These are phyloP conservation scores for Tetanocera ferruginea DNA, from an alignment of 2,888 invertebrate species.

Conservation along the genomic window DNA sequence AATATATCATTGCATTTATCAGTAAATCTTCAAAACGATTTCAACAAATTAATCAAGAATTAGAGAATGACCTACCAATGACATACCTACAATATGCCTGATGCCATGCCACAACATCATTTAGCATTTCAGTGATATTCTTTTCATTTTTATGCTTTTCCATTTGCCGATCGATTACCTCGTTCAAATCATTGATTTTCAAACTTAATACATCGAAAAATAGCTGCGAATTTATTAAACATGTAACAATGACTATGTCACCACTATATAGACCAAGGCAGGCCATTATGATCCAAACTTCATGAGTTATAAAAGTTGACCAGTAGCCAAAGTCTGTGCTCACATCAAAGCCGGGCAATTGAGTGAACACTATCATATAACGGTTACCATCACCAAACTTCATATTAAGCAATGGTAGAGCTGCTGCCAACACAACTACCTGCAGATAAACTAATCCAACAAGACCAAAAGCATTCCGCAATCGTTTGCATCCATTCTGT, in stretches of 20 bases:
- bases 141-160: not conserved
- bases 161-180: not conserved
- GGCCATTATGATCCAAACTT: constrained; percentile 40
- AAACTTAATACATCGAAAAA: constrained; percentile 51
- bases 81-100: constrained; percentile 48
- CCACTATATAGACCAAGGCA: constrained; percentile 53
- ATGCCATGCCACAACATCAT: constrained; percentile 52
- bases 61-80: not conserved
- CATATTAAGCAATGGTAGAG: constrained; percentile 32
- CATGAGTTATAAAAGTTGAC: constrained; percentile 47
- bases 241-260: constrained; percentile 50
- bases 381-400: constrained; percentile 34
- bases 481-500: constrained; percentile 25
- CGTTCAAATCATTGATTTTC: constrained; percentile 51
- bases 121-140: constrained; percentile 15
- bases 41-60: not conserved
- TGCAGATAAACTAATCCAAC: constrained; percentile 32
- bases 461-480: constrained; percentile 22
- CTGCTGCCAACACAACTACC: not conserved
- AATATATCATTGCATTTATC: constrained; percentile 49
- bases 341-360: constrained; percentile 51
- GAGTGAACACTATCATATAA: constrained; percentile 51
- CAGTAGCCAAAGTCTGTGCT: constrained; percentile 47
- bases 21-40: constrained; percentile 44
- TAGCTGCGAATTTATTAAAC: constrained; percentile 47